Evolutionary conservation across 2,797 vertebrate genomes (phyloP), one percentile per base, ranked within the genome.

Genomic region (Xiphorhynchus erythropygius): DNA sequence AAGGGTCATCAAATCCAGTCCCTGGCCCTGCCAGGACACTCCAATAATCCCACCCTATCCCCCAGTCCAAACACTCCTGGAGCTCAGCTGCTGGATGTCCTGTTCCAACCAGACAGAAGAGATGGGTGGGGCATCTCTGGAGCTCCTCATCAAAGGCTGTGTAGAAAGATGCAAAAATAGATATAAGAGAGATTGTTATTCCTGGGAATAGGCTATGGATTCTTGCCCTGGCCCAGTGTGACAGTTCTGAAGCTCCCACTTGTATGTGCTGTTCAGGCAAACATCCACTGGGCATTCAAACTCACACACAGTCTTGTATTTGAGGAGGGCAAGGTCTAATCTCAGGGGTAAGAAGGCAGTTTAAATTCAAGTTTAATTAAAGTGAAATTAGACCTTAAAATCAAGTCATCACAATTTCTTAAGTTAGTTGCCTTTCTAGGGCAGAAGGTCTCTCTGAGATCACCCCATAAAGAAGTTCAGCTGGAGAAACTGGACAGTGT

Each of bases 1-100:
- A 59, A 2, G 14, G 30, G 52, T 41, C 24, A 71, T 13, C 2
- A 0, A 8, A 7, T 41, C 3, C 33, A 52, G 0, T 33, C 24
- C 39, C 46, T 19, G 39, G 2, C 44, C 14, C 30, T 78, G 52
- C 30, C 19, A 83, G 42, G 37, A 32, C 17, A 0, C 24, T 12
- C 21, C 57, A 84, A 7, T 10, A 78, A 35, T 5, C 33, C 37
- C 57, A 46, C 4, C 22, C 57, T 52, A 39, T 0, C 13, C 28
- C 50, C 57, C 23, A 3, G 0, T 14, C 44, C 65, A 57, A 57
- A 3, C 0, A 0, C 17, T 16, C 14, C 37, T 64, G 23, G 56
- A 69, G 50, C 56, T 89, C 28, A 59, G n/a, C 28, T 63, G 10
- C 35, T 18, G 33, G 47, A n/a, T 63, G 33, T 49, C 39, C 41